These are phyloP conservation scores for Oncorhynchus gorbuscha DNA, from an alignment of 2,113 vertebrate species.

Conservation along the genomic window DNA sequence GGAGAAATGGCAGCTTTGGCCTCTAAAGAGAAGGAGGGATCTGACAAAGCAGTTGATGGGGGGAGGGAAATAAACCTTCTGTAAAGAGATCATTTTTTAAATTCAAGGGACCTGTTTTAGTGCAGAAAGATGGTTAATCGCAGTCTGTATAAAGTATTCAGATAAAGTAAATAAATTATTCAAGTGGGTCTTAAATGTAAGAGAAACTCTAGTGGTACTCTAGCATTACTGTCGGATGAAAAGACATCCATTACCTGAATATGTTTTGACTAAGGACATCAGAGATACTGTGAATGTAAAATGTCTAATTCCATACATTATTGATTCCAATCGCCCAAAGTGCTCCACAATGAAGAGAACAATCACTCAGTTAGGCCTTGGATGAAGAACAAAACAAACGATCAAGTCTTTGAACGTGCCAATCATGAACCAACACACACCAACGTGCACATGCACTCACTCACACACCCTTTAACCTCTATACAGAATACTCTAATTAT, in stretches of 20 bases:
- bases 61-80: neutral
- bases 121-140: neutral
- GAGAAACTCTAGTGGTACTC: neutral
- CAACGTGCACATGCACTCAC: too few relatives aligned
- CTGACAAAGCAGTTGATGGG: neutral
- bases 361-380: neutral
- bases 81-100: neutral
- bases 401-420: neutral
- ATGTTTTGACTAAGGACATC: too few relatives aligned
- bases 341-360: neutral
- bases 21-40: neutral
- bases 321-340: slow-evolving; percentile 15
- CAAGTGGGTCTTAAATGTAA: neutral
- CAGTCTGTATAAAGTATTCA: neutral
- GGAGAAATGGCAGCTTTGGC: neutral
- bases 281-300: neutral
- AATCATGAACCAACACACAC: too few relatives aligned
- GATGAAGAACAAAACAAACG: neutral
- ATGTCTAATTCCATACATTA: neutral
- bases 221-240: neutral
- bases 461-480: too few relatives aligned
- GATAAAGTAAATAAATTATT: neutral
- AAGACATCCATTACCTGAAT: neutral
- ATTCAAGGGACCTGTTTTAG: neutral
- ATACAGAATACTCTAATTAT: too few relatives aligned